A percentile compares a stretch with the other conserved stretches of the same genome.
phyloP scores from a whole-genome alignment of 2,113 vertebrate genomes.

The Mustela nigripes region DNA sequence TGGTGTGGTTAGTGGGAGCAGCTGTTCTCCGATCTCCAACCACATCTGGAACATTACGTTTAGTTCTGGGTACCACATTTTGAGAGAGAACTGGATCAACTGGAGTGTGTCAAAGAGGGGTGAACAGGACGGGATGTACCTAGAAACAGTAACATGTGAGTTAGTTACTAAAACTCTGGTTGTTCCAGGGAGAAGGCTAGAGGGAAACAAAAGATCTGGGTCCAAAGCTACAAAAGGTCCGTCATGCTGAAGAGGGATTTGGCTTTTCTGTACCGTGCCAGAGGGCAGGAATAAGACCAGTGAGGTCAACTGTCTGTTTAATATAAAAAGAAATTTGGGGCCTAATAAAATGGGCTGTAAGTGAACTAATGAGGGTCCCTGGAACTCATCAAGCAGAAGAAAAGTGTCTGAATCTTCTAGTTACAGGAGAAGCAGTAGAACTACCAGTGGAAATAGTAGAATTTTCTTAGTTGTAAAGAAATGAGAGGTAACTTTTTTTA shows the following conservation, averaged over 20 bases:
- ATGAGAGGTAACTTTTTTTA: background rate
- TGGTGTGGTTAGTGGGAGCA: conserved; percentile 2
- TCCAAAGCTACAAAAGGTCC: background rate
- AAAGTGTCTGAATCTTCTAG: background rate
- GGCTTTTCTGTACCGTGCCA: background rate
- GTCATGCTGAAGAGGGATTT: background rate
- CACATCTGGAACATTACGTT: conserved; percentile 58
- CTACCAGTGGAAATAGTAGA: background rate
- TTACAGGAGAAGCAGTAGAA: background rate
- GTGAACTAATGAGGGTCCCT: background rate
- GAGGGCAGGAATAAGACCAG: background rate
- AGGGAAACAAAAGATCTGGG: background rate
- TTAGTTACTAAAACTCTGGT: background rate
- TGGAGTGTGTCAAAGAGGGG: background rate
- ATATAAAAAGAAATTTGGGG: background rate
- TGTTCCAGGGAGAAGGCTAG: background rate
- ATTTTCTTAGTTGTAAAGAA: background rate
- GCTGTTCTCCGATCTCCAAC: conserved; percentile 40
- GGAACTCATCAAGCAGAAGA: background rate
- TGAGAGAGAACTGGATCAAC: conserved; percentile 41
- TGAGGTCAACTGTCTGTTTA: background rate
- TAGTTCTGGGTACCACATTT: background rate
- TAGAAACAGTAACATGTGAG: background rate
- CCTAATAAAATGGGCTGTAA: background rate
- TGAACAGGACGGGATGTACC: background rate